phyloP scores from a whole-genome alignment of 2,113 vertebrate species.

The Procavia capensis region DNA sequence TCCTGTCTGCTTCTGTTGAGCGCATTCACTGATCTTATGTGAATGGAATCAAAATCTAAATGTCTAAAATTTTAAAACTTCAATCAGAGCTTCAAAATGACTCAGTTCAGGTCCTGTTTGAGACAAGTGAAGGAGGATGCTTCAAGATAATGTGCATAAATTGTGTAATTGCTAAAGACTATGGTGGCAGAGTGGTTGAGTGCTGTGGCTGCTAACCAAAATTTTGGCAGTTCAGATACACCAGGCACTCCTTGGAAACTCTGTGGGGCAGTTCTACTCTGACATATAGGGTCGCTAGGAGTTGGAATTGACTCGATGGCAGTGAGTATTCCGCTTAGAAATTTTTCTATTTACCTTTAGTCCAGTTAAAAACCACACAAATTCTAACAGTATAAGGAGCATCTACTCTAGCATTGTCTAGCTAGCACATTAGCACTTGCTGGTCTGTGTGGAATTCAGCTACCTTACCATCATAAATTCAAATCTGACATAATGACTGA shows the following conservation, averaged over 20 bases:
- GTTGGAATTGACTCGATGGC: too few relatives aligned
- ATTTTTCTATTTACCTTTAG: neutral
- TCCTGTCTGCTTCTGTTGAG: neutral
- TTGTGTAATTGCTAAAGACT: neutral
- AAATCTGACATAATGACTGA: neutral
- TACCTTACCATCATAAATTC: neutral
- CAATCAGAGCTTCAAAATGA: constrained; percentile 7
- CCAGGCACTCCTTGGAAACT: too few relatives aligned
- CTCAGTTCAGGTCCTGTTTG: neutral
- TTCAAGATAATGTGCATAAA: neutral
- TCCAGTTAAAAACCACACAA: neutral
- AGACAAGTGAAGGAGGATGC: neutral
- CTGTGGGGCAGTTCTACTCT: too few relatives aligned
- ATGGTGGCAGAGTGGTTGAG: too few relatives aligned
- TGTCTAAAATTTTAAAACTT: constrained; percentile 6
- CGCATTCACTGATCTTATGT: neutral
- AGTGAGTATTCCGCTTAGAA: neutral
- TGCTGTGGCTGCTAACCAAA: too few relatives aligned
- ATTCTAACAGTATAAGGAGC: neutral
- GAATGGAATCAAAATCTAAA: neutral
- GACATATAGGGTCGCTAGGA: too few relatives aligned
- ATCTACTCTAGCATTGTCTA: neutral
- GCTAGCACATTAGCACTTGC: neutral
- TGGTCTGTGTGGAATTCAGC: neutral
- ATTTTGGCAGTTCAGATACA: too few relatives aligned